Percentiles rank a stretch among this genome's conserved stretches.
Conservation (phyloP, 2,113 vertebrate genomes). For the Romanogobio albipinnatus region DNA sequence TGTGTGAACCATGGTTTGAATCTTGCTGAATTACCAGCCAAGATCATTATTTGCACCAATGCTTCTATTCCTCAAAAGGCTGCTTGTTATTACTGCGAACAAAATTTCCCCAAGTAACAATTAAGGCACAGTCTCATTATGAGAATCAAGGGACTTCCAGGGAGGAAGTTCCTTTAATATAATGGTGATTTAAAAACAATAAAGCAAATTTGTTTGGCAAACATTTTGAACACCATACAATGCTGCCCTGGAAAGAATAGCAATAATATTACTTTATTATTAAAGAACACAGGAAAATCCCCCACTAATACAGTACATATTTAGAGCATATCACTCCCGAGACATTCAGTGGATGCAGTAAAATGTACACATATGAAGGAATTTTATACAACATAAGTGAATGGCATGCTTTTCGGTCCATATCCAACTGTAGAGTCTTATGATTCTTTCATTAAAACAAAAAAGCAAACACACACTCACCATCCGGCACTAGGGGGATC, state of each 20-base stretch:
- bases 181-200: conserved; percentile 11
- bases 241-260: neutral
- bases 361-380: neutral
- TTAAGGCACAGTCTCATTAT: conserved; percentile 31
- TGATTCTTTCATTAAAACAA: neutral
- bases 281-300: neutral
- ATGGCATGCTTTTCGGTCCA: neutral
- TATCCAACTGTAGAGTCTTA: neutral
- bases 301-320: neutral
- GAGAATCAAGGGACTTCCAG: conserved; percentile 30
- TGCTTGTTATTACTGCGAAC: neutral
- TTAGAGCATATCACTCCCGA: neutral
- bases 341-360: neutral
- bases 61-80: neutral
- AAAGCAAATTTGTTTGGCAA: neutral
- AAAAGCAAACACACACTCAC: conserved; percentile 74
- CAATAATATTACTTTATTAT: neutral
- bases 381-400: neutral
- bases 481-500: conserved; percentile 94
- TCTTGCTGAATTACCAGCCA: neutral
- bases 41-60: neutral
- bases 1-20: neutral
- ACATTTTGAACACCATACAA: neutral
- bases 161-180: conserved; percentile 17
- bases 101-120: conserved; percentile 25